Percentiles rank a stretch among this genome's conserved stretches.
Conservation (phyloP, 2,888 invertebrate genomes). For the Dryobotodes eremita region DNA sequence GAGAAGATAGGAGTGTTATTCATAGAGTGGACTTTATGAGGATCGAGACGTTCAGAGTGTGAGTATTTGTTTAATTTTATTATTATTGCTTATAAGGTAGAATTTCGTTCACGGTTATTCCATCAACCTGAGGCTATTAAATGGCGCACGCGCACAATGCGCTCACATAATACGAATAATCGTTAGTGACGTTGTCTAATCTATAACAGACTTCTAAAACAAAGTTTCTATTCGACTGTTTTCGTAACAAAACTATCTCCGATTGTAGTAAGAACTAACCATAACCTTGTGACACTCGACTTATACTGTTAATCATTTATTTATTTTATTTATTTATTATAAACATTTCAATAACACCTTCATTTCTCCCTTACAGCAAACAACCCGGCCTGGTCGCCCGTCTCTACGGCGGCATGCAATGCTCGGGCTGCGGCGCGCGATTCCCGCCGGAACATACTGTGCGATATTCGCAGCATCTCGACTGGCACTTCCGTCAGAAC, state of each 20-base stretch:
- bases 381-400: constrained; percentile 93
- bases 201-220: not conserved
- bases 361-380: constrained; percentile 85
- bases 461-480: constrained; percentile 98
- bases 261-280: not conserved
- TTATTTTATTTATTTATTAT: not conserved
- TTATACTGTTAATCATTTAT: not conserved
- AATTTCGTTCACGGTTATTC: not conserved
- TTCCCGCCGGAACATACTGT: constrained; percentile 97
- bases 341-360: not conserved
- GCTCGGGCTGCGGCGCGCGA: constrained; percentile 98
- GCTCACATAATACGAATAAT: not conserved
- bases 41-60: constrained; percentile 94
- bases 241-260: not conserved
- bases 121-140: not conserved
- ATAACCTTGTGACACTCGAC: not conserved
- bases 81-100: not conserved
- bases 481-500: constrained; percentile 99
- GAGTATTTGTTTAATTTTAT: constrained; percentile 75
- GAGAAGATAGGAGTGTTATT: constrained; percentile 85
- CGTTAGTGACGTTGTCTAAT: not conserved
- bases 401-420: constrained; percentile 98
- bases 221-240: not conserved
- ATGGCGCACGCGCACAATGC: not conserved
- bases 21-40: constrained; percentile 92